Base-by-base conservation (phyloP, 2,888 invertebrate genomes). In the Bursaphelenchus okinawaensis region DNA sequence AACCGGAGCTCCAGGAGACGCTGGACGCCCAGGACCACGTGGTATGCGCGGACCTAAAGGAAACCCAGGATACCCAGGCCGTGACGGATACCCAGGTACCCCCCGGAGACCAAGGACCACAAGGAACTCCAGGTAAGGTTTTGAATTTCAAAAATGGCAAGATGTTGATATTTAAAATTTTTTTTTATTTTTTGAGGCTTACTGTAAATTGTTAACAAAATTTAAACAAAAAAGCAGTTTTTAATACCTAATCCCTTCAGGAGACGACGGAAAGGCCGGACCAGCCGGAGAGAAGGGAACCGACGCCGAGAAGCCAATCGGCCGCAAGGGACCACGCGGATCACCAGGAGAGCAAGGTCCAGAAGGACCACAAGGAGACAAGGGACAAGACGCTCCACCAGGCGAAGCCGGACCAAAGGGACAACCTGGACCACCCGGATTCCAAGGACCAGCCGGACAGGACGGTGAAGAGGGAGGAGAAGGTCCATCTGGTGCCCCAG, bases 261-360 rank as follows among this genome's bases (percentile, higher is more conserved):
- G 40, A 40, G 40, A 40, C 2, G 40, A 40, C 40, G 40, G 40
- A 40, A 40, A 40, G 40, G 40, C 40, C 40, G 40, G 78, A 55
- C 60, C 66, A 27, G 71, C 75, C 29, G 78, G 78, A 68, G 69
- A 68, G 23, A 74, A 74, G 57, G 78, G 78, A 66, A 69, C 65
- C 29, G 78, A 78, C 50, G 78, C 72, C 40, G 78, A 78, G 70
- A 69, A 70, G 64, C 75, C 77, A 22, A 55, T 77, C 52, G 74
- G 74, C 19, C 68, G 76, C 58, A 72, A 71, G 63, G 77, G 68
- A 22, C 19, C 22, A 22, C 68, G 68, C 16, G 77, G 77, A 68
- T 69, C 73, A 59, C 73, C 75, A 29, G 77, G 77, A 64, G 73
- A 70, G 63, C 55, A 50, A 59, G 66, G 63, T 52, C 58, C 31